phyloP scores from a whole-genome alignment of 2,888 invertebrate genomes.

The Tetranychus piercei region DNA sequence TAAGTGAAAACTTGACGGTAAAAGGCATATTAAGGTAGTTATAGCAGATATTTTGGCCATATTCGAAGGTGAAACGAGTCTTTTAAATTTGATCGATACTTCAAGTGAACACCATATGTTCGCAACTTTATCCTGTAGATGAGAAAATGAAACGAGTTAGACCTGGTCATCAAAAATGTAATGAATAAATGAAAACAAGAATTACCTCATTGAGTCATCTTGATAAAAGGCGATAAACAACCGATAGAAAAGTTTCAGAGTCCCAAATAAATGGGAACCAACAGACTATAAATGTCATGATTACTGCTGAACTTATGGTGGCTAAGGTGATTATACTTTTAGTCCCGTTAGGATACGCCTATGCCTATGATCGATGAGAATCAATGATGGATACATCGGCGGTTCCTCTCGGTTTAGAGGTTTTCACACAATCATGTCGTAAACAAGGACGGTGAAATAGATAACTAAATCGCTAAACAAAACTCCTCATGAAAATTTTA shows the following conservation, averaged over 20 bases:
- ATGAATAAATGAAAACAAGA: background rate
- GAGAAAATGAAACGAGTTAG: background rate
- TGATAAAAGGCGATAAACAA: constrained; percentile 59
- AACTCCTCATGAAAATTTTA: constrained; percentile 76
- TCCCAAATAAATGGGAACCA: constrained; percentile 58
- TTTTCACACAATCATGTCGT: constrained; percentile 21
- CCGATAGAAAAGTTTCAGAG: constrained; percentile 39
- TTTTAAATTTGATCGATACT: constrained; percentile 61
- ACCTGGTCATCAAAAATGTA: background rate
- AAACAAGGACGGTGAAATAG: constrained; percentile 50
- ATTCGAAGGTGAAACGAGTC: constrained; percentile 42
- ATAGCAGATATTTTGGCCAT: constrained; percentile 40
- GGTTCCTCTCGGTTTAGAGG: constrained; percentile 25
- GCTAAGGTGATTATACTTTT: constrained; percentile 31
- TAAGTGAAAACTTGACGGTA: constrained; percentile 40
- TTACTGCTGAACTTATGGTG: constrained; percentile 46
- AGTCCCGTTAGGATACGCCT: constrained; percentile 16
- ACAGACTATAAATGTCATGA: constrained; percentile 48
- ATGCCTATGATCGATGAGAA: constrained; percentile 90
- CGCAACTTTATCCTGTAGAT: constrained; percentile 67
- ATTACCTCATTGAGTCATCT: constrained; percentile 72
- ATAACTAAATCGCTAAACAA: constrained; percentile 58
- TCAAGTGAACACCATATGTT: constrained; percentile 87
- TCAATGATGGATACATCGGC: constrained; percentile 63
- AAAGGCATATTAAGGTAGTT: constrained; percentile 31